phyloP scores from a whole-genome alignment of 2,113 vertebrate genomes.

The Lipotes vexillifer region DNA sequence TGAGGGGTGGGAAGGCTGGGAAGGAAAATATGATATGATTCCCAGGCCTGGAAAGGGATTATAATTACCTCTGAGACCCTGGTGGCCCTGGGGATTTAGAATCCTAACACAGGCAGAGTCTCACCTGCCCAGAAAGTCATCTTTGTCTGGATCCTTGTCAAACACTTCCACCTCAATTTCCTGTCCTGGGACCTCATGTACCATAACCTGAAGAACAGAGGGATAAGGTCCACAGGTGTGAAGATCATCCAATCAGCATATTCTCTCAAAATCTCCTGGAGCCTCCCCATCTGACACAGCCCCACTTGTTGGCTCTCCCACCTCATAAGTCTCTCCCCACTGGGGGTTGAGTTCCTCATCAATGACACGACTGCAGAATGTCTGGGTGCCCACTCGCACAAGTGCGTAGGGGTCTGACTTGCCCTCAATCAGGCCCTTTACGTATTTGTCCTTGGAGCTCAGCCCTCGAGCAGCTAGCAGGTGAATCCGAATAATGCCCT shows the following conservation, averaged over 20 bases:
- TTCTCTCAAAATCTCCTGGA: not conserved
- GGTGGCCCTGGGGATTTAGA: not conserved
- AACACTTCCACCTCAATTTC: constrained; percentile 95
- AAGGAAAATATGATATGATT: not conserved
- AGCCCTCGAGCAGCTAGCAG: constrained; percentile 88
- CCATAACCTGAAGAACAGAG: constrained; percentile 85
- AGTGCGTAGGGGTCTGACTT: constrained; percentile 94
- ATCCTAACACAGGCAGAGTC: not conserved
- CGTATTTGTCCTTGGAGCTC: constrained; percentile 89
- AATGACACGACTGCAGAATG: constrained; percentile 89
- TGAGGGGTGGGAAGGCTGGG: not conserved
- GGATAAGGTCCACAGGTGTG: not conserved
- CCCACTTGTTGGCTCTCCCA: constrained; percentile 62
- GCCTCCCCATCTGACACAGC: not conserved
- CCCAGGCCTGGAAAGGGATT: not conserved
- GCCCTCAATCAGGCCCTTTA: constrained; percentile 91
- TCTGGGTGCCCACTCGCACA: constrained; percentile 92
- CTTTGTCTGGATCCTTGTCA: constrained; percentile 97
- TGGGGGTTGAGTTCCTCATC: constrained; percentile 89
- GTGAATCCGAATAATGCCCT: constrained; percentile 94
- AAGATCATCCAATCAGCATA: not conserved
- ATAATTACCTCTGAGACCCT: not conserved
- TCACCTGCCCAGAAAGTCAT: constrained; percentile 96
- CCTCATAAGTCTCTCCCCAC: constrained; percentile 95
- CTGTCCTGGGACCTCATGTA: constrained; percentile 95